Percentiles rank a stretch among this genome's conserved stretches.
Evolutionary conservation across 92 coral and sea anemone species (phyloP).

Genomic region (Muricea muricata): DNA sequence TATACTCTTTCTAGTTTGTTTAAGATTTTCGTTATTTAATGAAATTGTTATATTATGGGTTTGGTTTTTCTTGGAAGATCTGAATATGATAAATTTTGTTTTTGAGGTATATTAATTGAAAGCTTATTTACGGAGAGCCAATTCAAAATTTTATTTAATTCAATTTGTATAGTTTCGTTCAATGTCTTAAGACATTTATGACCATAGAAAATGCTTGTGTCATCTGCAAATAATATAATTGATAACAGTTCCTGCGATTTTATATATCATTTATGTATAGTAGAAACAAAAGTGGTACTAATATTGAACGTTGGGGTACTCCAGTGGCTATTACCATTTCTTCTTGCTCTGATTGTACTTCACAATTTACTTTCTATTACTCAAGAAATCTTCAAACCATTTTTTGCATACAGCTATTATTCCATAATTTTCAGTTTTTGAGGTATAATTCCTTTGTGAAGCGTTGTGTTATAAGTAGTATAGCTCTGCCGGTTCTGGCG

Average conservation of each 20-base stretch:
- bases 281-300: too few relatives aligned
- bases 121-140: not conserved
- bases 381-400: too few relatives aligned
- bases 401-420: too few relatives aligned
- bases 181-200: not conserved
- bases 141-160: slow-evolving; percentile 1
- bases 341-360: too few relatives aligned
- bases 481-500: too few relatives aligned
- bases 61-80: slow-evolving; percentile 9
- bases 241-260: not conserved
- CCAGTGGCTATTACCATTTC: too few relatives aligned
- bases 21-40: not conserved
- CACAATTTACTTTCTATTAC: too few relatives aligned
- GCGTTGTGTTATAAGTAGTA: too few relatives aligned
- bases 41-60: not conserved
- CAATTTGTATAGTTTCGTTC: not conserved
- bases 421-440: too few relatives aligned
- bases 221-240: not conserved
- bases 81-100: slow-evolving; percentile 15
- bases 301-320: too few relatives aligned
- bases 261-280: too few relatives aligned
- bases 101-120: not conserved
- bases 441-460: too few relatives aligned
- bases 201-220: not conserved
- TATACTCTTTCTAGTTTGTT: slow-evolving; percentile 1